These are phyloP conservation scores for Homarus americanus DNA, from an alignment of 1,140 invertebrate species.

Conservation along the genomic window DNA sequence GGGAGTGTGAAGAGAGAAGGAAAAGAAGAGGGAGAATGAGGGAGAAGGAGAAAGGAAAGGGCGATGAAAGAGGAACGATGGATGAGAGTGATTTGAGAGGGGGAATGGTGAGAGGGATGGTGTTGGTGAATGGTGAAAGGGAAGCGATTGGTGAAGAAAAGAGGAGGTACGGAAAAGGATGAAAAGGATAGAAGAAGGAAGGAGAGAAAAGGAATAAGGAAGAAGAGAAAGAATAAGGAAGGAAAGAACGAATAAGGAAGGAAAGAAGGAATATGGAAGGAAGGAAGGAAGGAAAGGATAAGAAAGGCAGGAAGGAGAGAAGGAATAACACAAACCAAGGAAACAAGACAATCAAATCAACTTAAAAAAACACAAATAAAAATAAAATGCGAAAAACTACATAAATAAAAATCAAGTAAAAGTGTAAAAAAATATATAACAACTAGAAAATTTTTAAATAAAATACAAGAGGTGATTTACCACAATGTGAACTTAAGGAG, in stretches of 20 bases:
- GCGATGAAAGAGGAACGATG: neutral
- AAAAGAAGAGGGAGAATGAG: neutral
- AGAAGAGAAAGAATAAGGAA: neutral
- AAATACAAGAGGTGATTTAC: no score
- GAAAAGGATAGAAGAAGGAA: neutral
- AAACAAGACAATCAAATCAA: neutral
- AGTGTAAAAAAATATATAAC: no score
- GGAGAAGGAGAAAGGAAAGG: neutral
- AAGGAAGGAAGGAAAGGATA: neutral
- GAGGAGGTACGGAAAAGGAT: neutral
- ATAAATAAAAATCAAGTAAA: neutral
- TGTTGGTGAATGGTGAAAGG: neutral
- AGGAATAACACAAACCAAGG: neutral
- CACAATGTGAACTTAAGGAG: no score
- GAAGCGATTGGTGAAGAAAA: no score
- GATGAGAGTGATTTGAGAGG: neutral
- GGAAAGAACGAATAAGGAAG: neutral
- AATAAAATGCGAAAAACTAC: neutral
- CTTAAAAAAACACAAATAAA: neutral
- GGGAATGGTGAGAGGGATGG: neutral
- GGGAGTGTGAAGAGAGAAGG: neutral
- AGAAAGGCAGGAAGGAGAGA: neutral
- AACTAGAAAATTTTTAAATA: no score
- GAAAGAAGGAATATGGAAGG: neutral
- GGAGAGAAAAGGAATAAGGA: neutral